Evolutionary conservation across 92 coral and sea anemone species (phyloP).

Genomic region (Actinostola sp.): DNA sequence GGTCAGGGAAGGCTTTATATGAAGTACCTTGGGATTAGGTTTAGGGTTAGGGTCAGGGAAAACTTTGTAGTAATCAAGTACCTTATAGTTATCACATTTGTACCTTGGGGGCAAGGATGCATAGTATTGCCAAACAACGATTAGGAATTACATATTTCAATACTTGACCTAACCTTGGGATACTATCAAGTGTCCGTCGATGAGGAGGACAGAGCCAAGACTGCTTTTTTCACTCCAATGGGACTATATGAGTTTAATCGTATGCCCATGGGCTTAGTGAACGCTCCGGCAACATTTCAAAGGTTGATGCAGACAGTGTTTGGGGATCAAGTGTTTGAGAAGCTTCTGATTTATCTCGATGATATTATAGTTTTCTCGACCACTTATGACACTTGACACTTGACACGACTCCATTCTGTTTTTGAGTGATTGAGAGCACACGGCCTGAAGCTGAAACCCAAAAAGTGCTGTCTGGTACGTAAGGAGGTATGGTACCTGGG

Average conservation of each 20-base stretch:
- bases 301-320: conserved; percentile 11
- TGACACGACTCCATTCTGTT: not conserved
- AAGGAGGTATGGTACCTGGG: conserved; percentile 13
- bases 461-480: not conserved
- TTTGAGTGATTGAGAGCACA: conserved; percentile 8
- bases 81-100: too few relatives aligned
- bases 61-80: too few relatives aligned
- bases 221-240: conserved; percentile 26
- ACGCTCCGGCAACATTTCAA: too few relatives aligned
- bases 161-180: conserved; percentile 9
- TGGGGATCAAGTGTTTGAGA: not conserved
- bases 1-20: too few relatives aligned
- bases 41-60: too few relatives aligned
- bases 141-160: too few relatives aligned
- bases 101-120: too few relatives aligned
- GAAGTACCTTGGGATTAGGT: too few relatives aligned
- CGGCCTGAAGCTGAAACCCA: conserved; percentile 8
- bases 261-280: conserved; percentile 14
- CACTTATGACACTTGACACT: conserved; percentile 2
- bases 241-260: conserved; percentile 18
- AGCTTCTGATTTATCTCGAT: conserved; percentile 4
- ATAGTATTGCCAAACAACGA: too few relatives aligned
- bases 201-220: not conserved
- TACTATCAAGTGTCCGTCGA: conserved; percentile 14
- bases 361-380: not conserved